Conservation (phyloP, 2,113 vertebrate genomes). For the Perognathus longimembris region DNA sequence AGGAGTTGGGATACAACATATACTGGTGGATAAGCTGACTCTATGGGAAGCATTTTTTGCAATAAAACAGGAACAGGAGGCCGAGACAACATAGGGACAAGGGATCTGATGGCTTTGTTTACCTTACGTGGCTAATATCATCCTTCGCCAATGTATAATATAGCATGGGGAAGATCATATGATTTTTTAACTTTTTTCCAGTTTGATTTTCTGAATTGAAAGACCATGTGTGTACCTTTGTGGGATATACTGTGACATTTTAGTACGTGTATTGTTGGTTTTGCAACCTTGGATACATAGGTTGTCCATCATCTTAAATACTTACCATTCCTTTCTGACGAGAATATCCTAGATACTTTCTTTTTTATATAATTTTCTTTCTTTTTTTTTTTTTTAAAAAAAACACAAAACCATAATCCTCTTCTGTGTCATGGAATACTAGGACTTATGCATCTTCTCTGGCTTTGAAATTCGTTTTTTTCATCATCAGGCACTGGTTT, state of each 20-base stretch:
- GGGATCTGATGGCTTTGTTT: background rate
- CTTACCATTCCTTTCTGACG: background rate
- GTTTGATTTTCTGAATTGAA: background rate
- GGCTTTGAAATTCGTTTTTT: background rate
- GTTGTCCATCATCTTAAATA: background rate
- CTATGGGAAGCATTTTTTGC: background rate
- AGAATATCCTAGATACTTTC: background rate
- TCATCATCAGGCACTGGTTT: background rate
- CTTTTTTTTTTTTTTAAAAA: too few species aligned
- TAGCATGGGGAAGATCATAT: background rate
- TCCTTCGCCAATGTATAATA: background rate
- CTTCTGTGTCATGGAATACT: background rate
- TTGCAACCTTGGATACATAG: too few species aligned
- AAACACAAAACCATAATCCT: accelerated
- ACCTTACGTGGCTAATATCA: background rate
- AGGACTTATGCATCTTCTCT: too few species aligned
- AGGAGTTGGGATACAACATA: background rate
- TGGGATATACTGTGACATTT: background rate
- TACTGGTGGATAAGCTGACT: background rate
- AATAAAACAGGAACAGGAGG: background rate
- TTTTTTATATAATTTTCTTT: accelerated
- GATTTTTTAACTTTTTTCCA: background rate
- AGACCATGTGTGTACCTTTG: background rate
- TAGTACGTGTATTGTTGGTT: background rate
- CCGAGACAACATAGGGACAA: background rate